Conservation (phyloP, 2,888 invertebrate genomes). For the Exocentrus adspersus region DNA sequence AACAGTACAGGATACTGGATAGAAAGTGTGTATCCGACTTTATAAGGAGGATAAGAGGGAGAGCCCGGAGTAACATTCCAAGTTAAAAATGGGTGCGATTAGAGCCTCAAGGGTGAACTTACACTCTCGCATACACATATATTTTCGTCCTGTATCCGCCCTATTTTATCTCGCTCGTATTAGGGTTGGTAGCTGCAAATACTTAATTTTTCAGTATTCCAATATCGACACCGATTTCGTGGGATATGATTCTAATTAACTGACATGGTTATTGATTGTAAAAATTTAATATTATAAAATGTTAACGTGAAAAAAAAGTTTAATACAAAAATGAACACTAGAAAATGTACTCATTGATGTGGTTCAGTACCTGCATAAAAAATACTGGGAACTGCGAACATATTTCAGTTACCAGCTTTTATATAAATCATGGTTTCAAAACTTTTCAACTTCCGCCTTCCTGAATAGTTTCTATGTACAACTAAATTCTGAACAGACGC, state of each 20-base stretch:
- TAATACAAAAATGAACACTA: no score
- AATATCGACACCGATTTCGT: conserved; percentile 42
- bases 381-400: no score
- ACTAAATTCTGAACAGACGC: conserved; percentile 33
- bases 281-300: not conserved
- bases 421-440: not conserved
- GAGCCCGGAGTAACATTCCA: conserved; percentile 39
- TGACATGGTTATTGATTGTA: no score
- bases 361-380: no score
- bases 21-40: conserved; percentile 41
- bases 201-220: conserved; percentile 49
- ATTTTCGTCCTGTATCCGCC: conserved; percentile 44
- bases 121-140: conserved; percentile 49
- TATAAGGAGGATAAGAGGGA: conserved; percentile 50
- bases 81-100: conserved; percentile 57
- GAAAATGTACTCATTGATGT: no score
- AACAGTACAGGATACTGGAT: no score
- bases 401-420: no score
- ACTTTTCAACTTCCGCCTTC: not conserved
- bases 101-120: conserved; percentile 53
- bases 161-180: conserved; percentile 37
- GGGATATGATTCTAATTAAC: no score
- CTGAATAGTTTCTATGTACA: not conserved
- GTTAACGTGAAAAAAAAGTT: no score
- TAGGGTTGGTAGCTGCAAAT: conserved; percentile 31